A percentile compares a stretch with the other conserved stretches of the same genome.
These are phyloP conservation scores for Aphelinus atriplicis DNA, from an alignment of 1,140 invertebrate genomes.

Conservation along the genomic window DNA sequence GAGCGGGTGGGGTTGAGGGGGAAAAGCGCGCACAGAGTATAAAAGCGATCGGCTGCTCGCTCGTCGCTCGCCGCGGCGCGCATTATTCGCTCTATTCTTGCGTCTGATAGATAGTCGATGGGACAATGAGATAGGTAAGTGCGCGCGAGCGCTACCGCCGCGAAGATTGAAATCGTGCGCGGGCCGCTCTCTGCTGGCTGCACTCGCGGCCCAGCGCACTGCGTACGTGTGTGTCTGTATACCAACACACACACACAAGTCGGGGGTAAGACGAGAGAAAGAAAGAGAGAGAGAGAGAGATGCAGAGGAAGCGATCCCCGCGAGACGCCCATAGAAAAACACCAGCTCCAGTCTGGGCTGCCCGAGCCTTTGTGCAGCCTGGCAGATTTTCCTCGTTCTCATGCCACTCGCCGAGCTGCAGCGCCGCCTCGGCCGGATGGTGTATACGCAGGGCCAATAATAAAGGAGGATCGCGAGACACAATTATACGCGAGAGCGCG, in stretches of 20 bases:
- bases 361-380: no score
- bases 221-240: no score
- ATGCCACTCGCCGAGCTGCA: background rate
- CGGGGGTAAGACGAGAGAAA: background rate
- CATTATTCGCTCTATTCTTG: slow-evolving; percentile 31
- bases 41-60: no score
- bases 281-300: background rate
- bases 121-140: slow-evolving; percentile 40
- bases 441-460: no score
- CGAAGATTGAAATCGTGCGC: slow-evolving; percentile 31
- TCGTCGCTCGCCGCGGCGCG: background rate
- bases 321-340: slow-evolving; percentile 9
- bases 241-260: no score
- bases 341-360: background rate
- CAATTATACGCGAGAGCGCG: no score
- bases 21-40: slow-evolving; percentile 2
- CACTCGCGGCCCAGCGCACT: no score
- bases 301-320: background rate
- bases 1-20: background rate
- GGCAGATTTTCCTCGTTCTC: slow-evolving; percentile 13
- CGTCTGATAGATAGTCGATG: slow-evolving; percentile 38
- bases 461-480: no score
- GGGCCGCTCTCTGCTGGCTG: no score
- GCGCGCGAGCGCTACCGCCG: slow-evolving; percentile 26
- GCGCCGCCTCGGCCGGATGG: no score